phyloP scores from a whole-genome alignment of 2,888 invertebrate species.

The Oligia latruncula region DNA sequence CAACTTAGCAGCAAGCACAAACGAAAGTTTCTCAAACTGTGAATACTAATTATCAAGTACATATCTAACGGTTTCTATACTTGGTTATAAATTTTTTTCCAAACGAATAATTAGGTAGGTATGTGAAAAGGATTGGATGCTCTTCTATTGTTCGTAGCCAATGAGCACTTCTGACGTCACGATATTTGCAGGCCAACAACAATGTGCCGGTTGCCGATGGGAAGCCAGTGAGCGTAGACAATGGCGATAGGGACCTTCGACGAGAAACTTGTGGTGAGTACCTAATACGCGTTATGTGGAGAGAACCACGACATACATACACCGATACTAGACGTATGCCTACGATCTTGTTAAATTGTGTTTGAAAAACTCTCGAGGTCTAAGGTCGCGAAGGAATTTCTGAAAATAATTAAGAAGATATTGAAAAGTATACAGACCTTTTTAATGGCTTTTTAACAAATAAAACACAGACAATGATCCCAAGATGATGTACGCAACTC shows the following conservation, averaged over 20 bases:
- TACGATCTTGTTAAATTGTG: neutral
- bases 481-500: neutral
- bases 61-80: neutral
- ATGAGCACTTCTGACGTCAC: conserved; percentile 48
- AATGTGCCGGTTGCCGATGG: conserved; percentile 71
- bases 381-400: neutral
- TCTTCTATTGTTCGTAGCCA: conserved; percentile 51
- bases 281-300: conserved; percentile 27
- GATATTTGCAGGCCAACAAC: conserved; percentile 78
- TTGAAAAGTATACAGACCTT: conserved; percentile 31
- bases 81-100: conserved; percentile 8
- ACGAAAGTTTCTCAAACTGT: neutral
- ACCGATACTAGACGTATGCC: neutral
- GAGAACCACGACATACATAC: neutral
- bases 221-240: conserved; percentile 72
- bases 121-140: conserved; percentile 43
- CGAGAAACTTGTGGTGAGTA: conserved; percentile 82
- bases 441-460: conserved; percentile 32
- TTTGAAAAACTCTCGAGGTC: neutral
- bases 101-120: conserved; percentile 20
- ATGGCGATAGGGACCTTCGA: conserved; percentile 80
- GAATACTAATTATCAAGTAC: neutral
- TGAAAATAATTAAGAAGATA: conserved; percentile 22
- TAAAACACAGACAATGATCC: conserved; percentile 38
- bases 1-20: neutral